Evolutionary conservation across 2,113 vertebrate genomes (phyloP), one percentile per base, ranked within the genome.

Genomic region (Clarias gariepinus): DNA sequence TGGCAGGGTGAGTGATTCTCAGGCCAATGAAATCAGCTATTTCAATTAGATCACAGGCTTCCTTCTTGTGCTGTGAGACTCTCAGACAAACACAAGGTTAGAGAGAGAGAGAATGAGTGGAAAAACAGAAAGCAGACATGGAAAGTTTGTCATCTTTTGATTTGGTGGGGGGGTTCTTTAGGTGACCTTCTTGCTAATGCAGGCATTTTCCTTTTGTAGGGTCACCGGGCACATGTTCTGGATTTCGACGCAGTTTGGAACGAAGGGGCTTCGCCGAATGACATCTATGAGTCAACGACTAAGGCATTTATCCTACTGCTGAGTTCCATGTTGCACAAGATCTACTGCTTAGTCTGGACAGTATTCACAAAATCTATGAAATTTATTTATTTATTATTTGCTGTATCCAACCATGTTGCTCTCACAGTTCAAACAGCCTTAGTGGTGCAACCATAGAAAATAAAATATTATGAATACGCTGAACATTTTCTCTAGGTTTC

Each of bases 241-340:
- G 87, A 90, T 82, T 91, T 93, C 53, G 91, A 91, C 57, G 88
- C 88, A 10, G 90, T 93, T 25, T 92, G 90, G 86, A 86, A 89
- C 55, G 91, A 93, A 81, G 90, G 83, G 10, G 81, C 89, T 36
- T 89, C 90, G 25, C 90, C 88, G 19, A 90, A 81, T 68, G 90
- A 93, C 12, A 82, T 92, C 83, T 93, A 93, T 64, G 92, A 92
- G 60, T 89, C 90, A 41, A 89, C 90, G n/a, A 85, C 90, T 47
- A 91, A 91, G 92, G 92, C 90, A 89, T 66, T 81, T 61, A 71
- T 57, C 64, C 53, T 52, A 30, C 73, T 5, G 52, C 57, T 86
- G 33, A 78, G 53, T 60, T 41, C 33, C 16, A 85, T 64, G 18
- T 85, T 85, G 69, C 63, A 16, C 68, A 55, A 53, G 36, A 74